A percentile compares a stretch with the other conserved stretches of the same genome.
Evolutionary conservation across 1,140 invertebrate genomes (phyloP).

Genomic region (Cydia pomonella): DNA sequence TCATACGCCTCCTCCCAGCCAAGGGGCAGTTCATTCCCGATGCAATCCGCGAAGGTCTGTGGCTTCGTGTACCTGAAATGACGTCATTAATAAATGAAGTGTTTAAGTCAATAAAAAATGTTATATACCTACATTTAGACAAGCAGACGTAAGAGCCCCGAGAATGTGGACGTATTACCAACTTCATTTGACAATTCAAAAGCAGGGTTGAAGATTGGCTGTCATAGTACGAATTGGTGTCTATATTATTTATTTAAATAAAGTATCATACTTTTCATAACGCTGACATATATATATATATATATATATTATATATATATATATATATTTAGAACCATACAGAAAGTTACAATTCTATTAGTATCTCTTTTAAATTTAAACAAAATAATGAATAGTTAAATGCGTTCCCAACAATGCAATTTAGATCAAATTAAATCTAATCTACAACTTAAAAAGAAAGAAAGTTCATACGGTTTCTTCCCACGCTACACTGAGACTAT

Average conservation of each 20-base stretch:
- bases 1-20: constrained; percentile 98
- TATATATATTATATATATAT: no score
- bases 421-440: constrained; percentile 18
- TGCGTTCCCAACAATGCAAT: constrained; percentile 39
- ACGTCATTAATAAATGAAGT: constrained; percentile 26
- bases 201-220: no score
- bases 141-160: background rate
- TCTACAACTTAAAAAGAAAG: constrained; percentile 13
- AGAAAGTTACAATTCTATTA: no score
- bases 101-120: background rate
- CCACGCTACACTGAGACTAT: constrained; percentile 59
- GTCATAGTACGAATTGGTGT: no score
- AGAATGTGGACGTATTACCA: no score
- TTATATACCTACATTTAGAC: background rate
- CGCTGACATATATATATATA: no score
- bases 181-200: no score
- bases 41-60: constrained; percentile 97
- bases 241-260: no score
- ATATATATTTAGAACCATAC: no score
- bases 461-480: constrained; percentile 46
- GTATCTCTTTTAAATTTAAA: constrained; percentile 1
- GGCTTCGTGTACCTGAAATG: constrained; percentile 96
- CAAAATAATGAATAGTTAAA: background rate
- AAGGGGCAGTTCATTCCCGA: constrained; percentile 97
- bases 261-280: no score